A percentile compares a stretch with the other conserved stretches of the same genome.
These are phyloP conservation scores for Brachyptera putata DNA, from an alignment of 2,888 invertebrate genomes.

Conservation along the genomic window DNA sequence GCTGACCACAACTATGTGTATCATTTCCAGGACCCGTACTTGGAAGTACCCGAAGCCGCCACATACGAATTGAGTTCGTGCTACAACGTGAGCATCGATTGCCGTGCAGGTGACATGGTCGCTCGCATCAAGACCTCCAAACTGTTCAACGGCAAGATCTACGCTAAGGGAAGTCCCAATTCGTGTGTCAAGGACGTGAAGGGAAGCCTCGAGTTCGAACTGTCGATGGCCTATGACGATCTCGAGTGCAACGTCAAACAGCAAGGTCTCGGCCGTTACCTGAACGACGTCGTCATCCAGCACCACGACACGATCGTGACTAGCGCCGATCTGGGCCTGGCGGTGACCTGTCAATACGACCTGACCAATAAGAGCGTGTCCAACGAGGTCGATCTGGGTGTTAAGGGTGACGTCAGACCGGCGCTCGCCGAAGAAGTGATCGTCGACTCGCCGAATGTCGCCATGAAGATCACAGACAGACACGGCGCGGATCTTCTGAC, in stretches of 20 bases:
- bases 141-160: constrained; percentile 90
- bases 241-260: constrained; percentile 90
- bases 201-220: constrained; percentile 82
- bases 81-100: constrained; percentile 92
- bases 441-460: constrained; percentile 91
- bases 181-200: constrained; percentile 87
- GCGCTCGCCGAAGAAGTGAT: constrained; percentile 85
- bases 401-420: constrained; percentile 82
- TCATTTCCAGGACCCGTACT: constrained; percentile 69
- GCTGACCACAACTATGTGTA: no score
- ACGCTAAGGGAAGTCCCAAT: constrained; percentile 90
- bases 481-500: constrained; percentile 79
- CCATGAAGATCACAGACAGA: constrained; percentile 87
- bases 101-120: constrained; percentile 88
- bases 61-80: constrained; percentile 90
- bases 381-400: constrained; percentile 68
- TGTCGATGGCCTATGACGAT: constrained; percentile 88
- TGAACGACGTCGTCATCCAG: constrained; percentile 91
- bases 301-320: constrained; percentile 95
- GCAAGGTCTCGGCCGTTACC: constrained; percentile 78
- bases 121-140: constrained; percentile 88
- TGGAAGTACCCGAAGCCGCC: constrained; percentile 85
- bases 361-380: constrained; percentile 90
- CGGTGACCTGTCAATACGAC: constrained; percentile 92
- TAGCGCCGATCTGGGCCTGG: constrained; percentile 86